Evolutionary conservation across 2,888 invertebrate species (phyloP), one percentile per base, ranked within the genome.

Genomic region (Disparrhopalites patrizii): DNA sequence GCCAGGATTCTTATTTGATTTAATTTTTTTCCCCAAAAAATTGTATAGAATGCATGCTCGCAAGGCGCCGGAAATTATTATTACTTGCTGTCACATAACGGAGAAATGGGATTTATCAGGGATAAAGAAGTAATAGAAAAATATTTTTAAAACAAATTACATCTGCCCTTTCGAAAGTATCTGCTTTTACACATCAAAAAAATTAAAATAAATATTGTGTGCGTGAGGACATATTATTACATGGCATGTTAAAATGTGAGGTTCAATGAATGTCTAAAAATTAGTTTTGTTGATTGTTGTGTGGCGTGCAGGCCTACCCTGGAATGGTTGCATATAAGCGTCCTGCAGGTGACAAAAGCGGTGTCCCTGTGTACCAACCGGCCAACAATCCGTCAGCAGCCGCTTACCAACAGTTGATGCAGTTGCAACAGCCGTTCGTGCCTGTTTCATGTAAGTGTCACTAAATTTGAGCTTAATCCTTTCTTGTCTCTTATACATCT

Each of bases 401-500:
- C 79, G 91, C 93, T 84, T 93, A 94, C 84, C 94, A 94, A 83
- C 87, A 94, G 83, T 90, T 94, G 88, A 92, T 92, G 85, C 86
- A 91, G 79, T 87, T 89, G 84, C 77, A 77, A 73, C 92, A 93
- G 87, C 93, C 93, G 82, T 93, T 92, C 86, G 93, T 93, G 88
- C 93, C 93, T 87, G 93, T 93, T 85, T 93, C 94, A 90, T 94
- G 93, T 94, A 93, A 95, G 93, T n/a, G n/a, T 89, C 67, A 67
- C 66, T 68, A 68, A 66, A 64, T 72, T 69, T 63, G 38, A 47
- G 47, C n/a, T 63, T 62, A 63, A 65, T 54, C 51, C 61, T 61
- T 60, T 20, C 57, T 58, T 30, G n/a, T n/a, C n/a, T n/a, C n/a
- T n/a, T n/a, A n/a, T n/a, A n/a, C n/a, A n/a, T n/a, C n/a, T n/a